Conservation (phyloP, 2,797 vertebrate genomes). For the Hafferia zeledoni region DNA sequence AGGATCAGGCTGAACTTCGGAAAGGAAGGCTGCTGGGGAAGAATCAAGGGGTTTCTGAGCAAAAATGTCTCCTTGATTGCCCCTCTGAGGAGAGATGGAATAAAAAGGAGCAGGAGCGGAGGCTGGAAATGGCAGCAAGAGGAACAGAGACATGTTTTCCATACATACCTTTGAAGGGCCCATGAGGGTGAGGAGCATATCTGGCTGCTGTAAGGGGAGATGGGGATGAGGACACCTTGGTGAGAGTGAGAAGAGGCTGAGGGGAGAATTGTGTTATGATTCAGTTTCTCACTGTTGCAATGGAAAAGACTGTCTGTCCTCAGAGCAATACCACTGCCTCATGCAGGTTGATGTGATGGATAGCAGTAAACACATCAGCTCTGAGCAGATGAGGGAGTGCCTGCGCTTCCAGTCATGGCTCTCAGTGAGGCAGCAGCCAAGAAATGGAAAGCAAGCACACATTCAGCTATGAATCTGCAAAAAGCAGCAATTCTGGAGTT, state of each 20-base stretch:
- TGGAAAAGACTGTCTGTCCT: neutral
- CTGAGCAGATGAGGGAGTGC: neutral
- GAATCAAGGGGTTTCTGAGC: neutral
- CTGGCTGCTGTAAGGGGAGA: neutral
- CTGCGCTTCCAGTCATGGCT: neutral
- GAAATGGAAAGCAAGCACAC: neutral
- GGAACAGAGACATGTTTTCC: rapidly evolving
- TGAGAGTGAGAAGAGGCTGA: neutral
- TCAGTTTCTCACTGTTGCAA: neutral
- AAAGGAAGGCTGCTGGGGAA: neutral
- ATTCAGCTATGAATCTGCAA: neutral
- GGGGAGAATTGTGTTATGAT: rapidly evolving
- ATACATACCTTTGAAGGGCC: rapidly evolving
- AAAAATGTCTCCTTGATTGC: neutral
- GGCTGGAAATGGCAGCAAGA: neutral
- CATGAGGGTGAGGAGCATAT: rapidly evolving
- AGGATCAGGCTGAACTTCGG: neutral
- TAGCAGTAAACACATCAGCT: neutral
- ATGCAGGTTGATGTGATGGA: no score
- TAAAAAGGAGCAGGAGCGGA: neutral
- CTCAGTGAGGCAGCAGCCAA: neutral
- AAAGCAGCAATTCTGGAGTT: neutral
- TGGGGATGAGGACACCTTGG: neutral
- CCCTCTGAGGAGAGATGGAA: neutral
- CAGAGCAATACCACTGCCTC: neutral